Conservation (phyloP, 1,140 invertebrate genomes). For the Oedothorax gibbosus region DNA sequence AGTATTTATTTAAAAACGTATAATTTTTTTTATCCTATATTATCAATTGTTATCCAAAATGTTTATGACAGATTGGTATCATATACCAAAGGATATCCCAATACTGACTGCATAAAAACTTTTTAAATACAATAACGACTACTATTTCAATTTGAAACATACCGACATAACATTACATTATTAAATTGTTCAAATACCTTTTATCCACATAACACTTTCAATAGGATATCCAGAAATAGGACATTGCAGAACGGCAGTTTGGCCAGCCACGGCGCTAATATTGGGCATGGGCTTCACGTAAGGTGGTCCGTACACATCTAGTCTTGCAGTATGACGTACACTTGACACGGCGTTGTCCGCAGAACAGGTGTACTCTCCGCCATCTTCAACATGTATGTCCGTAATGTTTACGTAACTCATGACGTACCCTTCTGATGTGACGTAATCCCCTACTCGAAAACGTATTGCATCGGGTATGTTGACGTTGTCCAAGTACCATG, state of each 20-base stretch:
- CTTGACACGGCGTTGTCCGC: conserved; percentile 83
- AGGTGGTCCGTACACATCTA: conserved; percentile 80
- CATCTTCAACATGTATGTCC: conserved; percentile 88
- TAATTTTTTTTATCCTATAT: no score
- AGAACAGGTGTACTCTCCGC: conserved; percentile 89
- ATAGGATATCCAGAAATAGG: conserved; percentile 65
- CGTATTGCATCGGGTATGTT: conserved; percentile 60
- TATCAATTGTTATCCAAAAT: no score
- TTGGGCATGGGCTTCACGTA: conserved; percentile 69
- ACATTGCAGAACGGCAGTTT: conserved; percentile 66
- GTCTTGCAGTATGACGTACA: conserved; percentile 78
- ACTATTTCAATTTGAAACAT: no score
- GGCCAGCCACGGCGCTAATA: conserved; percentile 69
- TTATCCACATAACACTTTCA: conserved; percentile 68
- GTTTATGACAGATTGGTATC: no score
- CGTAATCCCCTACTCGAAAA: conserved; percentile 82
- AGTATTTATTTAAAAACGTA: no score
- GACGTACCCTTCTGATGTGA: conserved; percentile 90
- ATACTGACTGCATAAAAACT: no score
- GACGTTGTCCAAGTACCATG: conserved; percentile 89
- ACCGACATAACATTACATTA: no score
- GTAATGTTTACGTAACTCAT: conserved; percentile 95
- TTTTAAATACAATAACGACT: no score
- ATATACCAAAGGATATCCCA: no score
- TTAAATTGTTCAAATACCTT: conserved; percentile 71